Evolutionary conservation across 1,140 invertebrate species (phyloP).

Genomic region (Hyles euphorbiae): DNA sequence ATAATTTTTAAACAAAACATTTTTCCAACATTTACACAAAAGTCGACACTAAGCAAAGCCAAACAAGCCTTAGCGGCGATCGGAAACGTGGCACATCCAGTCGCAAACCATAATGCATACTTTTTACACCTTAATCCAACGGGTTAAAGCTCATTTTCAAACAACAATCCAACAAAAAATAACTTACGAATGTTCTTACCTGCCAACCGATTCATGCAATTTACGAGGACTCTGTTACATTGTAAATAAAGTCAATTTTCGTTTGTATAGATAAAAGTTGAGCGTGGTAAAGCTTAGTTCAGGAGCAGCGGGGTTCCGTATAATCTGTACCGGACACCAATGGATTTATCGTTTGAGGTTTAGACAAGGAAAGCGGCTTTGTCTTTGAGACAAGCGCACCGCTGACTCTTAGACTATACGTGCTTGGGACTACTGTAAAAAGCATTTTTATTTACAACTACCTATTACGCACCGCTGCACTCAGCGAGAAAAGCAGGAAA

Average conservation of each 20-base stretch:
- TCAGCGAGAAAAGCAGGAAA: too few species aligned
- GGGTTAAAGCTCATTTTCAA: slow-evolving; percentile 10
- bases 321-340: slow-evolving; percentile 57
- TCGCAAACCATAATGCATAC: slow-evolving; percentile 11
- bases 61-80: slow-evolving; percentile 20
- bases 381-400: slow-evolving; percentile 55
- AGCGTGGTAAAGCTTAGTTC: slow-evolving; percentile 6
- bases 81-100: slow-evolving; percentile 20
- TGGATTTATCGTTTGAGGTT: slow-evolving; percentile 67
- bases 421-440: too few species aligned
- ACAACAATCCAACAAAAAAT: slow-evolving; percentile 10
- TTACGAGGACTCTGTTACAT: background rate
- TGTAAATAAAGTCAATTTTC: slow-evolving; percentile 9
- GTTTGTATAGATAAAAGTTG: slow-evolving; percentile 2
- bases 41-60: slow-evolving; percentile 22
- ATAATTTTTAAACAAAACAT: slow-evolving; percentile 12
- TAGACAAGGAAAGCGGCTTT: slow-evolving; percentile 64
- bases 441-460: too few species aligned
- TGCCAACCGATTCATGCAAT: slow-evolving; percentile 1
- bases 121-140: slow-evolving; percentile 10
- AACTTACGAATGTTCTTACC: slow-evolving; percentile 7
- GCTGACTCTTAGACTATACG: background rate
- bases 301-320: slow-evolving; percentile 23
- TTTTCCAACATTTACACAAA: slow-evolving; percentile 20
- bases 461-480: too few species aligned